Percentiles rank a stretch among this genome's conserved stretches.
Conservation (phyloP, 2,888 invertebrate genomes). For the Drosophila prolongata region DNA sequence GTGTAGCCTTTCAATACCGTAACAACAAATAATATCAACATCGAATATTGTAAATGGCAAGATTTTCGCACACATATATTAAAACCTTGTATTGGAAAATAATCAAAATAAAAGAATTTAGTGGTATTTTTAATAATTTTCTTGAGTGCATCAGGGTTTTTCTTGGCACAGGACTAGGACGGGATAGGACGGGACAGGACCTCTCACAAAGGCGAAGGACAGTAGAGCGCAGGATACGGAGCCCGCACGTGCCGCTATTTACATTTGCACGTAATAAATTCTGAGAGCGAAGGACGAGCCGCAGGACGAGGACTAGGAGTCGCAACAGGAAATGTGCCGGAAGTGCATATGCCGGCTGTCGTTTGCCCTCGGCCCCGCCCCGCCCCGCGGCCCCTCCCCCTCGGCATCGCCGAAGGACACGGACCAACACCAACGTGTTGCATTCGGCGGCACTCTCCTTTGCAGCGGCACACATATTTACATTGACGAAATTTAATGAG, state of each 20-base stretch:
- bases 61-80: no score
- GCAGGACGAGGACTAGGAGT: conserved; percentile 24
- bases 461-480: conserved; percentile 56
- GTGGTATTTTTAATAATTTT: neutral
- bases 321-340: conserved; percentile 66
- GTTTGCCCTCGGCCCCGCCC: conserved; percentile 21
- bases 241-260: conserved; percentile 80
- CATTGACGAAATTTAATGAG: conserved; percentile 79
- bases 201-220: conserved; percentile 9
- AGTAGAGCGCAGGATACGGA: conserved; percentile 10
- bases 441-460: conserved; percentile 48
- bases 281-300: conserved; percentile 36
- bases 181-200: no score
- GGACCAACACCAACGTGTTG: conserved; percentile 69
- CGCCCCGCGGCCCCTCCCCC: neutral
- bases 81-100: no score
- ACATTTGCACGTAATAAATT: conserved; percentile 83
- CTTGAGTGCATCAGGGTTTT: conserved; percentile 36
- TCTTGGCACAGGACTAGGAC: conserved; percentile 37
- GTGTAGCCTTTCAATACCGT: no score
- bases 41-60: no score
- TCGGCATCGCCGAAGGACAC: neutral
- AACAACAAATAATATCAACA: no score
- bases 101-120: no score
- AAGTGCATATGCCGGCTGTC: conserved; percentile 70